Conservation (phyloP, 2,113 vertebrate genomes). For the Pluvialis apricaria region DNA sequence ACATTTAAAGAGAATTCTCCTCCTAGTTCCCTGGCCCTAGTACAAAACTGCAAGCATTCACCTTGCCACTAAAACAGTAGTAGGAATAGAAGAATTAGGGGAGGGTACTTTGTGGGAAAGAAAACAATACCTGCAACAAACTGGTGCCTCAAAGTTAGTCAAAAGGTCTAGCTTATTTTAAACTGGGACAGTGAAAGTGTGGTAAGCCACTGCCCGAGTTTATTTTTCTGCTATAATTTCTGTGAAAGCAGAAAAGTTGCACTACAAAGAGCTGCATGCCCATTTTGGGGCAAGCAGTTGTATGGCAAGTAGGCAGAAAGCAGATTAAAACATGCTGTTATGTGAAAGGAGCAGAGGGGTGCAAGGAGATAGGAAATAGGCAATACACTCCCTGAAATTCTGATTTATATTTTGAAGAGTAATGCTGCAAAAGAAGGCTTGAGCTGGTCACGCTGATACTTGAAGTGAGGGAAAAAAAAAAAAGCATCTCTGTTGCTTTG, state of each 20-base stretch:
- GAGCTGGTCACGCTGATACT: neutral
- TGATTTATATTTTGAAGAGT: neutral
- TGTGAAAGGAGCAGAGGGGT: neutral
- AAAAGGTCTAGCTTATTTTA: neutral
- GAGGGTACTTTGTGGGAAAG: fast-evolving
- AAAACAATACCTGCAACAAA: neutral
- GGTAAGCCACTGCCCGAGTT: neutral
- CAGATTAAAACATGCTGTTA: neutral
- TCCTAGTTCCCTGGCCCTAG: neutral
- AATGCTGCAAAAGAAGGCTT: neutral
- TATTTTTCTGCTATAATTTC: neutral
- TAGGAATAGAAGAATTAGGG: neutral
- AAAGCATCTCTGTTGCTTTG: neutral
- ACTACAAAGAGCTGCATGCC: neutral
- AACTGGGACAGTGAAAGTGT: neutral
- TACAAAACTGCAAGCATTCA: neutral
- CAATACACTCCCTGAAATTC: neutral
- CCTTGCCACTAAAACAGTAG: neutral
- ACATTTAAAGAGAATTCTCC: neutral
- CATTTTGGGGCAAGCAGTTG: neutral
- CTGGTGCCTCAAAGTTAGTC: neutral
- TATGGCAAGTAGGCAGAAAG: neutral
- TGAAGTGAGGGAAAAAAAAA: neutral
- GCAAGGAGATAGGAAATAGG: neutral
- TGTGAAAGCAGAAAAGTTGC: neutral